Base-by-base conservation (phyloP, 2,797 vertebrate species). In the Mionectes olivaceus region DNA sequence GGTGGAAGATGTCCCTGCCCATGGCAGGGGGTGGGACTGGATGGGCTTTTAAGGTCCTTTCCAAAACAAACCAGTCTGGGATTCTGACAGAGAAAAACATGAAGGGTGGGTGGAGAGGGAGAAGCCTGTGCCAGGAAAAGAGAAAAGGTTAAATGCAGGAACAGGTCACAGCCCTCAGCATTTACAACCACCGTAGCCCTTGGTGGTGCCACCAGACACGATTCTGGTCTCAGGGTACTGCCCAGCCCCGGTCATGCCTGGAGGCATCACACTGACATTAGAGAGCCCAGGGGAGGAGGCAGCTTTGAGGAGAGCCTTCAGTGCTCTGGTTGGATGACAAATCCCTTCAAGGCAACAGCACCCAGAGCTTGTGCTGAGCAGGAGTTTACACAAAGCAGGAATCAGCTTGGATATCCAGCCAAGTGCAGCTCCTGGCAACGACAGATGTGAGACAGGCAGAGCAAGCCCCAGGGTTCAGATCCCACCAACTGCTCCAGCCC, bases 121-220 rank as follows among this genome's bases (percentile, higher is more conserved):
- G 55, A 18, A 69, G n/a, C 3, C 2, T 10, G 46, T 71, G 37
- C 63, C 55, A 35, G 2, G 13, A 39, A 71, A n/a, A 37, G 47
- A 56, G 33, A 41, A 41, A 30, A 77, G 43, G 25, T 70, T 24
- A 28, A 78, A 30, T 5, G 10, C 41, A 56, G 46, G 24, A 43
- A n/a, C 12, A 17, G 44, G 14, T 27, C 37, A 39, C 56, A 25
- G 7, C 7, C 41, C 35, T 21, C 61, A 82, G 17, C 1, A 4
- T 43, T 63, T 11, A 37, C 41, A 39, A 8, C 13, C 17, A 9
- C 35, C 57, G 5, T 1, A 0, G 43, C 49, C 59, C 75, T 79
- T 1, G 0, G 27, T 19, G 77, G 46, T 52, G 82, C 46, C 73
- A 60, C 56, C 37, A 83, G 52, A 47, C 24, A 7, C 0, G 0